Conservation (phyloP, 2,113 vertebrate species). For the Gavialis gangeticus region DNA sequence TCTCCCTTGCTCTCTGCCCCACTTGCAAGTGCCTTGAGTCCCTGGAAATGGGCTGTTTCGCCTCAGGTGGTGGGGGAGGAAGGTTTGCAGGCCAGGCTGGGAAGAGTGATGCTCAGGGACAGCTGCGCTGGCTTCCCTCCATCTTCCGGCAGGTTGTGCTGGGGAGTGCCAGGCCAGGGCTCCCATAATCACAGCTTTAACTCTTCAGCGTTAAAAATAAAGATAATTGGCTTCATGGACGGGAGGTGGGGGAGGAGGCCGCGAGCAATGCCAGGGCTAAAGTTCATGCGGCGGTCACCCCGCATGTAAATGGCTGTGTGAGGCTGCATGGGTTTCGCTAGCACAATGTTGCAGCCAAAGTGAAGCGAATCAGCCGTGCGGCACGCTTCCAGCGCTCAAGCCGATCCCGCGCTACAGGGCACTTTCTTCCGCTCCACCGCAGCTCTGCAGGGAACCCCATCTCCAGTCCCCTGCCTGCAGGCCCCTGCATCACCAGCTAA, state of each 20-base stretch:
- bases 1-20: constrained; percentile 17
- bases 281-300: constrained; percentile 13
- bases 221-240: neutral
- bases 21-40: constrained; percentile 3
- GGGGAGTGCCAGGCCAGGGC: neutral
- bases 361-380: fast-evolving
- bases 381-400: fast-evolving
- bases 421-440: fast-evolving
- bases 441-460: neutral
- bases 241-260: constrained; percentile 17
- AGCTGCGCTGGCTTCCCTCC: neutral
- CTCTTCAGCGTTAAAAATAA: neutral
- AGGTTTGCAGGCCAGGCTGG: neutral
- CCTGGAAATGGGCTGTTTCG: neutral
- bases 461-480: too few relatives aligned
- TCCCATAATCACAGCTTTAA: neutral
- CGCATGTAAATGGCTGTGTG: neutral
- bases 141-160: fast-evolving
- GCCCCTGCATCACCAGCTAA: too few relatives aligned
- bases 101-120: neutral
- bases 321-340: fast-evolving
- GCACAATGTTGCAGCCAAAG: fast-evolving
- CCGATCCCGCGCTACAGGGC: fast-evolving
- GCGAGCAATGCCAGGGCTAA: neutral
- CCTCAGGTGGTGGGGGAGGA: neutral